phyloP scores from a whole-genome alignment of 2,888 invertebrate species.

The Tipula helvola region DNA sequence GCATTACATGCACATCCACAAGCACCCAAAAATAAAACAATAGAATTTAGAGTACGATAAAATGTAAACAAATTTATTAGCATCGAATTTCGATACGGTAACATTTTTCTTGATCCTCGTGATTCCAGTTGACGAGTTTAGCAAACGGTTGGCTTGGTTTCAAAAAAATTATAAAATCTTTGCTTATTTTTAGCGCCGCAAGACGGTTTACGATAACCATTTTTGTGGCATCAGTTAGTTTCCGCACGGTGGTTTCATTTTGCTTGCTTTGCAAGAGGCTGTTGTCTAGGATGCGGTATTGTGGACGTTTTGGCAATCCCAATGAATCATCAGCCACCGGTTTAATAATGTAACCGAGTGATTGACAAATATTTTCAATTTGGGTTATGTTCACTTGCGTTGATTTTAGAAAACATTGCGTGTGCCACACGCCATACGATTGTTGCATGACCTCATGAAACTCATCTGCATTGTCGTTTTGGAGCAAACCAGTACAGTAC shows the following conservation, averaged over 20 bases:
- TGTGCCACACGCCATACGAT: constrained; percentile 57
- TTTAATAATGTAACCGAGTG: constrained; percentile 45
- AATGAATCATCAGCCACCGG: neutral
- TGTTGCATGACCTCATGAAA: constrained; percentile 53
- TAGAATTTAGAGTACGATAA: neutral
- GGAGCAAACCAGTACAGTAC: constrained; percentile 44
- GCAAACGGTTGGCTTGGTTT: constrained; percentile 34
- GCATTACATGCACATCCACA: too few species aligned
- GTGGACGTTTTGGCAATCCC: constrained; percentile 18
- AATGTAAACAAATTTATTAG: constrained; percentile 18
- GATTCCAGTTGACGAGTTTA: constrained; percentile 29
- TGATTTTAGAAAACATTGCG: constrained; percentile 49
- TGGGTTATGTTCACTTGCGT: constrained; percentile 40
- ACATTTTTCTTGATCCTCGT: constrained; percentile 29
- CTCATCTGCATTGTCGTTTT: constrained; percentile 32
- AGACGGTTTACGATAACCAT: constrained; percentile 30
- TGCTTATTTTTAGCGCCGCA: constrained; percentile 29
- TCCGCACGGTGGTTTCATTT: constrained; percentile 26
- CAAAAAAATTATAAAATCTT: constrained; percentile 27
- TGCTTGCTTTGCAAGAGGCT: neutral
- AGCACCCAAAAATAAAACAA: neutral
- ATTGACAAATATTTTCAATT: constrained; percentile 42
- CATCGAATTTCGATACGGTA: constrained; percentile 31
- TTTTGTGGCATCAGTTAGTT: constrained; percentile 23
- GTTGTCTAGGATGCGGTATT: neutral